phyloP scores from a whole-genome alignment of 1,140 invertebrate genomes.

The Portunus trituberculatus region DNA sequence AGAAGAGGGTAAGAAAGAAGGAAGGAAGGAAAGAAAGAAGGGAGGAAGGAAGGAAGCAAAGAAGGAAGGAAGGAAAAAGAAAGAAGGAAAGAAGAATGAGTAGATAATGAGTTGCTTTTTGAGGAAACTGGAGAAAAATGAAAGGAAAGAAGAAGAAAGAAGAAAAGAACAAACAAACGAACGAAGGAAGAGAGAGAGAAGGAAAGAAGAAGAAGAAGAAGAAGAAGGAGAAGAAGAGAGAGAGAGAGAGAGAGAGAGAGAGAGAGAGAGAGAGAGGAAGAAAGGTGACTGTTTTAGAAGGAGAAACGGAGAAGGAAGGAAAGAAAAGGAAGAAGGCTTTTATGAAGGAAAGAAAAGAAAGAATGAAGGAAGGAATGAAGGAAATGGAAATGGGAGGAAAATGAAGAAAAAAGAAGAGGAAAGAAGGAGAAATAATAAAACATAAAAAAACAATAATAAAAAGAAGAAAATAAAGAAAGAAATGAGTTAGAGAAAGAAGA shows the following conservation, averaged over 20 bases:
- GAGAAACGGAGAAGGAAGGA: background rate
- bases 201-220: background rate
- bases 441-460: background rate
- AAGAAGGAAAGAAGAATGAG: too few species aligned
- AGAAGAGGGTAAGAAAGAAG: background rate
- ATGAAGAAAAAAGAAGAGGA: background rate
- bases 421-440: background rate
- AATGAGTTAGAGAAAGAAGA: background rate
- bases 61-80: background rate
- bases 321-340: background rate
- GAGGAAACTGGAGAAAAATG: too few species aligned
- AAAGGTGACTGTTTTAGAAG: too few species aligned
- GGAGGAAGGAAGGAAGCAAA: background rate
- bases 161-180: too few species aligned
- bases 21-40: background rate
- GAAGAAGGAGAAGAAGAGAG: background rate
- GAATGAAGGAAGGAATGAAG: background rate
- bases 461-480: background rate
- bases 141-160: background rate
- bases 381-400: background rate
- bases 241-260: background rate
- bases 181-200: background rate
- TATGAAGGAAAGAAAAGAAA: background rate
- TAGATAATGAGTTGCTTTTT: too few species aligned
- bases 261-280: background rate